These are phyloP conservation scores for Lagria hirta DNA, from an alignment of 2,888 invertebrate genomes.

Conservation along the genomic window DNA sequence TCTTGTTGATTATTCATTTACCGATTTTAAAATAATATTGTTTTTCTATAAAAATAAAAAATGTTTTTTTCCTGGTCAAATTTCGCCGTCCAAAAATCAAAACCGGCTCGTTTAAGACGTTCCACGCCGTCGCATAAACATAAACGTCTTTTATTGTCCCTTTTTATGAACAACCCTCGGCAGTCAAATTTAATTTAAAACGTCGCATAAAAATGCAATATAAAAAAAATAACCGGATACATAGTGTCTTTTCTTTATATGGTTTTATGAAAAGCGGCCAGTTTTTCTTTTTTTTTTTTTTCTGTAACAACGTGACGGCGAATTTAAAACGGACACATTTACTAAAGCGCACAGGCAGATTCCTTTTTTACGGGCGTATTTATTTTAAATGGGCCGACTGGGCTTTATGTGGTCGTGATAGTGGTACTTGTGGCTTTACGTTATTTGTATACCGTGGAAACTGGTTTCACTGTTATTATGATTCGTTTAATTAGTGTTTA, in stretches of 20 bases:
- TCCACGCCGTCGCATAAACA: slow-evolving; percentile 46
- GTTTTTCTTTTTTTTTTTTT: no score
- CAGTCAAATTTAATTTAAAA: slow-evolving; percentile 51
- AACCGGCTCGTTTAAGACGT: slow-evolving; percentile 40
- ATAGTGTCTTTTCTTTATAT: slow-evolving; percentile 26
- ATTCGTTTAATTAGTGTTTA: no score
- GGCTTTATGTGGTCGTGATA: no score
- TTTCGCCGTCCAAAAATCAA: slow-evolving; percentile 42
- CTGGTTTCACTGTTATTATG: no score
- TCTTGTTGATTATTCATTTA: no score
- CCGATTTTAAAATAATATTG: no score
- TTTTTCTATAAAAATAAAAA: no score
- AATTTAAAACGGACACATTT: slow-evolving; percentile 30
- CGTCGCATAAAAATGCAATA: slow-evolving; percentile 46
- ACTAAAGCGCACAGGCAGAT: slow-evolving; percentile 19
- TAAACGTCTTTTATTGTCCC: slow-evolving; percentile 48
- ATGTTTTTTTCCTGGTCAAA: no score
- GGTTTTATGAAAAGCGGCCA: slow-evolving; percentile 22
- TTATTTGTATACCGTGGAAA: no score
- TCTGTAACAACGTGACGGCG: slow-evolving; percentile 28
- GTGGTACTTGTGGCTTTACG: no score
- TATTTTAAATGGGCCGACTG: slow-evolving; percentile 15
- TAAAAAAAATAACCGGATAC: slow-evolving; percentile 36
- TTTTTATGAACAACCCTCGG: slow-evolving; percentile 48
- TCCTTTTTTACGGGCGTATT: slow-evolving; percentile 25